These are phyloP conservation scores for Achatina immaculata DNA, from an alignment of 1,140 invertebrate genomes.

Conservation along the genomic window DNA sequence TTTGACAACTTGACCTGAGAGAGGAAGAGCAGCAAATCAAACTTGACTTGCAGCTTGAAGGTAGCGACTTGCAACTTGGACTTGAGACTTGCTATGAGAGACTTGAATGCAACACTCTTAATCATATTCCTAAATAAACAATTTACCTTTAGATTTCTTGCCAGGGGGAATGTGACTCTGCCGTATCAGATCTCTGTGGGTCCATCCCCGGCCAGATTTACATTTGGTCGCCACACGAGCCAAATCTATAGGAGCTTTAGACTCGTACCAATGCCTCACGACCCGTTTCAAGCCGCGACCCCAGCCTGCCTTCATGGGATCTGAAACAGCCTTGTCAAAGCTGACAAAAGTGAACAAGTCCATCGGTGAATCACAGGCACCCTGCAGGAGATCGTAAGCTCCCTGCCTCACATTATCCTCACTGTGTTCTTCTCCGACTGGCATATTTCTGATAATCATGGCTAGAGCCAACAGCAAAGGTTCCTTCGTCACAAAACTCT, in stretches of 20 bases:
- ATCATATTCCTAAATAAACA: no score
- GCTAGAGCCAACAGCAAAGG: slow-evolving; percentile 67
- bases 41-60: no score
- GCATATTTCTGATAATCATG: slow-evolving; percentile 76
- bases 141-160: slow-evolving; percentile 70
- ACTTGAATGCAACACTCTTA: no score
- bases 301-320: slow-evolving; percentile 70
- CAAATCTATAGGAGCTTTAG: slow-evolving; percentile 74
- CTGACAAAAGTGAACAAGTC: slow-evolving; percentile 77
- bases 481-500: slow-evolving; percentile 12
- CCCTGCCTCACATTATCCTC: slow-evolving; percentile 69
- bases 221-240: slow-evolving; percentile 77
- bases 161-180: slow-evolving; percentile 75
- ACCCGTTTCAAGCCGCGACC: slow-evolving; percentile 76
- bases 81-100: no score
- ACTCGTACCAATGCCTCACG: slow-evolving; percentile 76
- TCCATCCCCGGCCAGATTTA: slow-evolving; percentile 76
- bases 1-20: no score
- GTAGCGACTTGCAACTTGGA: no score
- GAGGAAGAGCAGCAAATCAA: no score
- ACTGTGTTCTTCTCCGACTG: slow-evolving; percentile 47
- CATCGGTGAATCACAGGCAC: slow-evolving; percentile 74
- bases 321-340: slow-evolving; percentile 72
- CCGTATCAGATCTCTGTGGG: slow-evolving; percentile 79
- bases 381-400: slow-evolving; percentile 73